Conservation (phyloP, 2,113 vertebrate genomes). For the Eleginops maclovinus region DNA sequence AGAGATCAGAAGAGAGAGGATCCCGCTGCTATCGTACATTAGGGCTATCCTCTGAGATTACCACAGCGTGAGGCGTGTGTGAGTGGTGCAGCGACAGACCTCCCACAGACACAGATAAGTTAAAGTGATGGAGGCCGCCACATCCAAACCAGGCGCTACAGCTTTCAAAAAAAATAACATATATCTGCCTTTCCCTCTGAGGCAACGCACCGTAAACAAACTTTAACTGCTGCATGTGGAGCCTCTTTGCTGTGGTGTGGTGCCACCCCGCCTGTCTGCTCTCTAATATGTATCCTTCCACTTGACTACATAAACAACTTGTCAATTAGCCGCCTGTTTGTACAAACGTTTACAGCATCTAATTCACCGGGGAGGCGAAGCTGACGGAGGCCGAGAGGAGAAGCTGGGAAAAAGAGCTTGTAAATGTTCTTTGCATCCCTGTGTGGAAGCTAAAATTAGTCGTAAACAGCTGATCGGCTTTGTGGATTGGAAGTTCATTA, state of each 20-base stretch:
- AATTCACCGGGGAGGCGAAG: conserved; percentile 52
- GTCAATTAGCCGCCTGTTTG: conserved; percentile 76
- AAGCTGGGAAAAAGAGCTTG: conserved; percentile 22
- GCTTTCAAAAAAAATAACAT: conserved; percentile 14
- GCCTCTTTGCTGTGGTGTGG: conserved; percentile 52
- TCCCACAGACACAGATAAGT: conserved; percentile 54
- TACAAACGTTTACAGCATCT: conserved; percentile 59
- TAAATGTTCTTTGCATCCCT: conserved; percentile 33
- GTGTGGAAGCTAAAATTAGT: conserved; percentile 38
- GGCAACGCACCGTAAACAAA: conserved; percentile 52
- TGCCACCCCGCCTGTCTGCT: conserved; percentile 28
- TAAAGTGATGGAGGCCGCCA: conserved; percentile 30
- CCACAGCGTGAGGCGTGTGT: conserved; percentile 27
- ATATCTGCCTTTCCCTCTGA: conserved; percentile 31
- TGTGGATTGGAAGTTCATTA: conserved; percentile 76
- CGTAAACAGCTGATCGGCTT: conserved; percentile 57
- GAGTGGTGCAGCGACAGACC: conserved; percentile 36
- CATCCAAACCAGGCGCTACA: conserved; percentile 36
- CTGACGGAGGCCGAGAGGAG: conserved; percentile 19
- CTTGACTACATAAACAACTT: conserved; percentile 70
- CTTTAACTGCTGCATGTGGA: conserved; percentile 59
- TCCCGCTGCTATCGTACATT: conserved; percentile 27
- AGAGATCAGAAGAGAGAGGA: conserved; percentile 54
- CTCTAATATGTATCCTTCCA: conserved; percentile 54
- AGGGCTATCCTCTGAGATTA: conserved; percentile 37